These are phyloP conservation scores for Dione vanillae DNA, from an alignment of 2,888 invertebrate species.

Conservation along the genomic window DNA sequence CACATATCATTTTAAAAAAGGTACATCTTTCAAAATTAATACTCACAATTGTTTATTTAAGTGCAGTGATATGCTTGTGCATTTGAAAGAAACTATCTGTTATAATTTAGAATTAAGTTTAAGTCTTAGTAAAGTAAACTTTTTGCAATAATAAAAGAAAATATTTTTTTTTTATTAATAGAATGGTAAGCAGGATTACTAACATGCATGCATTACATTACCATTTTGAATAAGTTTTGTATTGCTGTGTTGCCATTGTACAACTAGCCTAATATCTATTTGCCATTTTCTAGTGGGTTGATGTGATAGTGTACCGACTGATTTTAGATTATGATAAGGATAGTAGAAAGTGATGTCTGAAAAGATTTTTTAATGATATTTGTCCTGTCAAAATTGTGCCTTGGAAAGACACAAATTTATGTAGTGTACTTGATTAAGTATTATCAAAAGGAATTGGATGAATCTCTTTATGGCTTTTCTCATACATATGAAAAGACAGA, in stretches of 20 bases:
- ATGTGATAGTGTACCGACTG: slow-evolving; percentile 63
- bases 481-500: slow-evolving; percentile 59
- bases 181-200: neutral
- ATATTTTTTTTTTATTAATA: slow-evolving; percentile 9
- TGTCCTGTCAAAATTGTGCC: slow-evolving; percentile 63
- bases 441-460: slow-evolving; percentile 39
- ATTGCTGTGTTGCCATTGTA: slow-evolving; percentile 7
- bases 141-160: neutral
- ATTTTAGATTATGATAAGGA: slow-evolving; percentile 60
- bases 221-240: slow-evolving; percentile 6
- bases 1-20: slow-evolving; percentile 17
- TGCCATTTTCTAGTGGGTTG: slow-evolving; percentile 39
- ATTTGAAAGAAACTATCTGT: slow-evolving; percentile 6
- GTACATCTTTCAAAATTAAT: neutral
- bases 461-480: slow-evolving; percentile 66
- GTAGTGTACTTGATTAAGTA: slow-evolving; percentile 42
- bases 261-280: slow-evolving; percentile 30
- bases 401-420: slow-evolving; percentile 56
- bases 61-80: slow-evolving; percentile 2
- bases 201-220: slow-evolving; percentile 13
- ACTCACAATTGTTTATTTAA: neutral
- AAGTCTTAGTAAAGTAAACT: slow-evolving; percentile 10
- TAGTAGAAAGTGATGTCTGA: slow-evolving; percentile 57
- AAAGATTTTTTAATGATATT: slow-evolving; percentile 50
- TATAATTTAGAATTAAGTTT: neutral